Evolutionary conservation across 1,140 invertebrate genomes (phyloP), one percentile per base, ranked within the genome.

Genomic region (Drosophila quadrilineata): DNA sequence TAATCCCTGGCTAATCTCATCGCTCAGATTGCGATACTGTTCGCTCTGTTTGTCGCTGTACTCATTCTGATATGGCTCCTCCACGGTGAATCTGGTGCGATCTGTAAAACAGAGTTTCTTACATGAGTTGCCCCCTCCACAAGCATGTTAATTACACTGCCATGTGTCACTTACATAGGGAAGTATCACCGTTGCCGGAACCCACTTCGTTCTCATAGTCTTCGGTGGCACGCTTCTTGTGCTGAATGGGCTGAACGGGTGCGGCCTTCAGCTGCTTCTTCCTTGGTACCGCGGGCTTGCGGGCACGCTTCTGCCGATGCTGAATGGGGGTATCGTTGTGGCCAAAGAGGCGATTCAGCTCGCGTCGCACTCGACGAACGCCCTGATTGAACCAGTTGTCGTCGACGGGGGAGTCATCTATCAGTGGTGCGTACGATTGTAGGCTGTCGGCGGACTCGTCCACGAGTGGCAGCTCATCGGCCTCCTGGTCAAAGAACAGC

Each of bases 351-450:
- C 75, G 70, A 0, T 50, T 58, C 8, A 89, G 49, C 12, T 85
- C 79, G 26, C 88, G 86, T 10, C 86, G 79, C 3, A 89, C 87
- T 0, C 88, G 77, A 5, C 62, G 60, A 4, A 87, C 65, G 6
- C 73, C 58, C 28, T 70, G 40, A 35, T 54, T 41, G 14, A 88
- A 65, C 88, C 84, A 89, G 9, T 66, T 76, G 36, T 33, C 41
- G 33, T 57, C 53, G 12, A 12, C 35, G 19, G 31, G 48, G 1
- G 49, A 24, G 6, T 66, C 65, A 0, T 71, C 71, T 10, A 53
- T 49, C 1, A 71, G 26, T 0, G 57, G 33, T 14, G 38, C 38
- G 16, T 71, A 43, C 56, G 28, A 54, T 17, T 21, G 46, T 59
- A 19, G 19, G 12, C 12, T 62, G 8, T 38, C 31, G 5, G 50